phyloP scores from a whole-genome alignment of 1,140 invertebrate species.

The Diplogasteroides magnus region DNA sequence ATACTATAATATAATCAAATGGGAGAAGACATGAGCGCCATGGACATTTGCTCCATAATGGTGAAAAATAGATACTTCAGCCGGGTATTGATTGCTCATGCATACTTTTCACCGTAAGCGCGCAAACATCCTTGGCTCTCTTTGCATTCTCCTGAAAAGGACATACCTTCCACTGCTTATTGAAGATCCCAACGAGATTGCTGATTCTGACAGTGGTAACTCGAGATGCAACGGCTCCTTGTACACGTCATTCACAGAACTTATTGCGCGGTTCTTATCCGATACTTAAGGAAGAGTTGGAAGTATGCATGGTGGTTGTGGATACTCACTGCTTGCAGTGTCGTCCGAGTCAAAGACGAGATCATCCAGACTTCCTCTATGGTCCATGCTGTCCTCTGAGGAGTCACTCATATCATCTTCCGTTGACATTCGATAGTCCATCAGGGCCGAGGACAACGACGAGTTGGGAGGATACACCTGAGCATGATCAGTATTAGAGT shows the following conservation, averaged over 20 bases:
- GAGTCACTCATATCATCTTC: conserved; percentile 37
- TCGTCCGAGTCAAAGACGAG: conserved; percentile 17
- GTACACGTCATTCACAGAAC: conserved; percentile 48
- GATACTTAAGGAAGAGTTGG: no score
- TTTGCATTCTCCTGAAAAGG: conserved; percentile 13
- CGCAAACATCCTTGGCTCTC: no score
- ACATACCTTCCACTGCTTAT: conserved; percentile 46
- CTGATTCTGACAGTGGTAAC: conserved; percentile 46
- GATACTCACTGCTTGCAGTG: conserved; percentile 6
- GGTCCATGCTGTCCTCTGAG: conserved; percentile 19
- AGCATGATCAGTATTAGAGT: no score
- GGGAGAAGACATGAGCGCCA: no score
- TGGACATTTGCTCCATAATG: no score
- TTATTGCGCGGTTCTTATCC: no score
- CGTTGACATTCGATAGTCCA: conserved; percentile 28
- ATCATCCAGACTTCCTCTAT: conserved; percentile 14
- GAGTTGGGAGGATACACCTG: conserved; percentile 51
- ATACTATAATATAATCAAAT: no score
- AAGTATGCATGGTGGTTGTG: no score
- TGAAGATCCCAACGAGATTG: conserved; percentile 46
- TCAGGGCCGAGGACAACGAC: conserved; percentile 56
- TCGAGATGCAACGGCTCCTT: conserved; percentile 46
- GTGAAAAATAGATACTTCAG: no score
- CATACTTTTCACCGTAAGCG: no score
- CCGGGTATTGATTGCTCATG: no score